Evolutionary conservation across 2,888 invertebrate species (phyloP), one percentile per base, ranked within the genome.

Genomic region (Listrodromus nycthemerus): DNA sequence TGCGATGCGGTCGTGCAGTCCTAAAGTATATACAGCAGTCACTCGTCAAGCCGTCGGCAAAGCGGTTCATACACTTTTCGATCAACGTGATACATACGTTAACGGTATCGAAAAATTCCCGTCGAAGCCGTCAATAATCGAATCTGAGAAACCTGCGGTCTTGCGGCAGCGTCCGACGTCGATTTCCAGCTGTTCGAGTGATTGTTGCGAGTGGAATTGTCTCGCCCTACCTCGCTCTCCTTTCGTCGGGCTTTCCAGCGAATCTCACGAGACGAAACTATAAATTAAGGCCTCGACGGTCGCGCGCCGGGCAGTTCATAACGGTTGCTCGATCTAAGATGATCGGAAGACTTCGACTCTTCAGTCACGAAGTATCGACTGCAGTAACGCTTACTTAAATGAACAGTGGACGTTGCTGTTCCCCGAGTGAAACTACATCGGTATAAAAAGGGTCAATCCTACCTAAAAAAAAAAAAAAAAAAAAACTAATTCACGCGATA

Each of bases 221-320:
- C 96, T 95, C 91, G 95, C 95, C 92, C 92, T 95, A 86, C 95
- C 95, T 84, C 87, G 75, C 76, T 83, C 87, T 81, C 73, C 86
- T 86, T 69, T 81, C 77, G 73, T 82, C 80, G 82, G 21, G 83
- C 80, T 86, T 83, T 86, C 48, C 85, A 80, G 82, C 75, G 80
- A 71, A 71, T 82, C 71, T 48, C 58, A 61, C 41, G 79, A 83
- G 88, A 89, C 92, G 91, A 92, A 70, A 27, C 82, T 93, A 93
- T 93, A 93, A 92, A 93, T 92, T 90, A 91, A 45, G 90, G 83
- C 88, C 89, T 88, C 79, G 41, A 83, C 75, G 73, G 80, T 82
- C 86, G 88, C 87, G 86, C 86, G 84, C 86, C 86, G 86, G 86
- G 79, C 91, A 93, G 93, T 93, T 85, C 86, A 82, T 86, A 79